A percentile compares a stretch with the other conserved stretches of the same genome.
These are phyloP conservation scores for Planococcus citri DNA, from an alignment of 1,140 invertebrate species.

Conservation along the genomic window DNA sequence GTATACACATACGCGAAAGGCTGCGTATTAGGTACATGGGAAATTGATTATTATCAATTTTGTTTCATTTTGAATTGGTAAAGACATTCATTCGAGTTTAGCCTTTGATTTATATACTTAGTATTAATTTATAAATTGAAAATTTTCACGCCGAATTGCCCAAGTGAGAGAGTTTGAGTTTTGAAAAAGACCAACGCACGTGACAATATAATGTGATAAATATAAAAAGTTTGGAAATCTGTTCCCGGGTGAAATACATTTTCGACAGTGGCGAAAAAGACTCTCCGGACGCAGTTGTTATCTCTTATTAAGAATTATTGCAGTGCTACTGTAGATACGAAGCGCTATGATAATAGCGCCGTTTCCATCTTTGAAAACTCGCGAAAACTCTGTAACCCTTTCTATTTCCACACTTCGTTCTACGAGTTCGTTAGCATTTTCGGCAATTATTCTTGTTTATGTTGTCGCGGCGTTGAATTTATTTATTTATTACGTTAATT, in stretches of 20 bases:
- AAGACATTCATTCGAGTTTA: too few relatives aligned
- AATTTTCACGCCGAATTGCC: too few relatives aligned
- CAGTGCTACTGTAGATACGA: neutral
- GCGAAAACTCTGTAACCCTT: neutral
- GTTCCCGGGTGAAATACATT: neutral
- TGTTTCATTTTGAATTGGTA: too few relatives aligned
- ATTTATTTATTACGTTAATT: neutral
- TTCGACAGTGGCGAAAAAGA: constrained; percentile 5
- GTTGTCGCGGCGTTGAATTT: neutral
- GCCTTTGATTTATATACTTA: too few relatives aligned
- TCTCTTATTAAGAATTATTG: constrained; percentile 8
- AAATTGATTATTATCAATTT: too few relatives aligned
- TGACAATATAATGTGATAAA: neutral
- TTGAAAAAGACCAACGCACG: too few relatives aligned
- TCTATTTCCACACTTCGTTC: neutral
- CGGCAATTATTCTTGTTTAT: constrained; percentile 3
- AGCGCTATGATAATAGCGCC: constrained; percentile 1
- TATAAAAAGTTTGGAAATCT: neutral
- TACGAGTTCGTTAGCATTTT: neutral
- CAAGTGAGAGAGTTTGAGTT: too few relatives aligned
- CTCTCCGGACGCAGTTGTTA: constrained; percentile 5
- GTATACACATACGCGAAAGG: too few relatives aligned
- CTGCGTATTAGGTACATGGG: too few relatives aligned
- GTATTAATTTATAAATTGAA: too few relatives aligned
- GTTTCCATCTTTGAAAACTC: neutral